Evolutionary conservation across 2,797 vertebrate species (phyloP).

Genomic region (Notolepis coatsorum): DNA sequence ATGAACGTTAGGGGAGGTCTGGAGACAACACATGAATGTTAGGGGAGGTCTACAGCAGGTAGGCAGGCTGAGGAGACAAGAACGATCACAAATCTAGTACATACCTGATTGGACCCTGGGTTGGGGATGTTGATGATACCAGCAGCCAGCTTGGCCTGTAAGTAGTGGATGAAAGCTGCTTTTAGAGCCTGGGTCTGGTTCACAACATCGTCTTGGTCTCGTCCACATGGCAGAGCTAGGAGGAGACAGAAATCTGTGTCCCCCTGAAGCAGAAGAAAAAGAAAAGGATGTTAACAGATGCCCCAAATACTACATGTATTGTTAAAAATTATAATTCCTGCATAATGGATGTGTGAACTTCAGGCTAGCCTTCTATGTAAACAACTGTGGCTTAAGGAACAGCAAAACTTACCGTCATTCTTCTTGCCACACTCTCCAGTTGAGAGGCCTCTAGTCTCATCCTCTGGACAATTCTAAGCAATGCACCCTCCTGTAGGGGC

Average conservation of each 20-base stretch:
- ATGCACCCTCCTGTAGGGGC: constrained; percentile 92
- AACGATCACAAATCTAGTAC: constrained; percentile 5
- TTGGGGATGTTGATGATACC: constrained; percentile 99
- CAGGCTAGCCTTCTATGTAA: not conserved
- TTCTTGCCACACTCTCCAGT: constrained; percentile 93
- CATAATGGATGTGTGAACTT: not conserved
- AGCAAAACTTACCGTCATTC: constrained; percentile 89
- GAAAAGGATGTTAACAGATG: constrained; percentile 28
- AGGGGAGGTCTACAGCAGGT: constrained; percentile 98
- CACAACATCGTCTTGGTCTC: constrained; percentile 97
- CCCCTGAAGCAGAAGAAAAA: constrained; percentile 77
- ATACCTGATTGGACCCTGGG: constrained; percentile 97
- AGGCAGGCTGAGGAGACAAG: constrained; percentile 87
- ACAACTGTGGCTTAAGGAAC: too few species aligned
- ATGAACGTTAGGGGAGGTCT: constrained; percentile 90
- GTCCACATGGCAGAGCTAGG: constrained; percentile 95
- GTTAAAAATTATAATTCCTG: not conserved
- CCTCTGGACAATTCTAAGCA: constrained; percentile 94
- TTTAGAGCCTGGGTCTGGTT: constrained; percentile 97
- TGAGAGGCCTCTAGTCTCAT: constrained; percentile 97
- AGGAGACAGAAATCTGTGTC: constrained; percentile 98
- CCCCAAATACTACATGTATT: not conserved
- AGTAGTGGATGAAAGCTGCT: constrained; percentile 96
- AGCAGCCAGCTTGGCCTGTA: constrained; percentile 96
- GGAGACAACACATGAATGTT: constrained; percentile 92